Percentiles rank a stretch among this genome's conserved stretches.
phyloP scores from a whole-genome alignment of 2,113 vertebrate species.

The Melanerpes formicivorus region DNA sequence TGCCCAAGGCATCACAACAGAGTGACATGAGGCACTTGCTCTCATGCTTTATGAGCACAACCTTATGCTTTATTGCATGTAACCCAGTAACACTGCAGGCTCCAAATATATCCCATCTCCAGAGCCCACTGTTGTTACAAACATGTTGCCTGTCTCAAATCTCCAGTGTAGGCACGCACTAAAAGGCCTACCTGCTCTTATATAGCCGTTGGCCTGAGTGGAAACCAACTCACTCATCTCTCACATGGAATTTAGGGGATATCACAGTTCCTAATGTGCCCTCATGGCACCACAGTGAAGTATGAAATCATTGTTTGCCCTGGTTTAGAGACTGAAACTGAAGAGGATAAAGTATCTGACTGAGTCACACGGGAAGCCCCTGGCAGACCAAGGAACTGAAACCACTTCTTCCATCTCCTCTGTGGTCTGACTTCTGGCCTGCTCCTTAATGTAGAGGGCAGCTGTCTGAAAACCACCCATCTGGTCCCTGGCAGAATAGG shows the following conservation, averaged over 20 bases:
- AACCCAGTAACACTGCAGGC: background rate
- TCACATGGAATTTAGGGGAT: background rate
- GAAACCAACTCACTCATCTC: background rate
- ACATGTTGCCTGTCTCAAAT: background rate
- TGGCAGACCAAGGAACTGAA: background rate
- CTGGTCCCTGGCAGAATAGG: background rate
- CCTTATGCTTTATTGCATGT: background rate
- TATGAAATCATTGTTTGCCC: background rate
- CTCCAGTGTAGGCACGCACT: background rate
- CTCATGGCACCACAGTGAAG: background rate
- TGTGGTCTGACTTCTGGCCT: background rate
- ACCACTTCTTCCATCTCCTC: background rate
- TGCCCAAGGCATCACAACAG: background rate
- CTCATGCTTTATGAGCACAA: background rate
- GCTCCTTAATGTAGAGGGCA: background rate
- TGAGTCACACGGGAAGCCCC: background rate
- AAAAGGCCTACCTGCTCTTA: background rate
- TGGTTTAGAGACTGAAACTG: conserved; percentile 3
- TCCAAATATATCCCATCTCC: background rate
- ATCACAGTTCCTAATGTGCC: background rate
- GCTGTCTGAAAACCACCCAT: background rate
- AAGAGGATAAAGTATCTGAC: background rate
- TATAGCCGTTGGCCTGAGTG: background rate
- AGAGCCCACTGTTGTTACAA: background rate
- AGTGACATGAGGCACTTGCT: background rate